Evolutionary conservation across 2,797 vertebrate genomes (phyloP).

Genomic region (Lutjanus argentimaculatus): DNA sequence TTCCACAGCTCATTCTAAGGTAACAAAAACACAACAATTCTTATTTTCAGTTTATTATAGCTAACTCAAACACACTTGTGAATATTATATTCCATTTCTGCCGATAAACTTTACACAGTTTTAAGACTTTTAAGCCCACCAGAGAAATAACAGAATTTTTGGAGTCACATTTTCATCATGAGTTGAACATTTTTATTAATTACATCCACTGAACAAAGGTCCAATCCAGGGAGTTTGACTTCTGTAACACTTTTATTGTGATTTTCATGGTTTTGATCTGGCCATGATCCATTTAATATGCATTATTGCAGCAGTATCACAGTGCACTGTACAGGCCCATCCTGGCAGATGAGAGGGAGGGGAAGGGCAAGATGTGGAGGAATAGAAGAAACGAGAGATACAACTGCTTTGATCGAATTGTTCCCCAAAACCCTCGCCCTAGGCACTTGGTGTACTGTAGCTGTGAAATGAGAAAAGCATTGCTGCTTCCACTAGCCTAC

Average conservation of each 20-base stretch:
- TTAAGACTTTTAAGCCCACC: neutral
- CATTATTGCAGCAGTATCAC: constrained; percentile 80
- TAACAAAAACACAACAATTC: too few species aligned
- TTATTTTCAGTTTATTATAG: too few species aligned
- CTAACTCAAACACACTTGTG: too few species aligned
- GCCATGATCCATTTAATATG: constrained; percentile 58
- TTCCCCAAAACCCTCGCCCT: constrained; percentile 71
- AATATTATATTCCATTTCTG: too few species aligned
- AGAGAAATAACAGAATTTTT: constrained; percentile 23
- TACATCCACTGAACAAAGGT: constrained; percentile 67
- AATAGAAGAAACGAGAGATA: constrained; percentile 66
- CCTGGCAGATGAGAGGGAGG: constrained; percentile 44
- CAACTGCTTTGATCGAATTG: constrained; percentile 73
- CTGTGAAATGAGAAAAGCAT: constrained; percentile 75
- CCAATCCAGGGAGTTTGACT: constrained; percentile 47
- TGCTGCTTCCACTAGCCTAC: constrained; percentile 57
- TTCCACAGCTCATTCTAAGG: too few species aligned
- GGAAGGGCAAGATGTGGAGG: constrained; percentile 34
- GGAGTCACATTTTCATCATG: constrained; percentile 42
- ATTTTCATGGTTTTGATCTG: constrained; percentile 56
- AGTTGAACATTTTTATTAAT: constrained; percentile 70
- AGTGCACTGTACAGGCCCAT: constrained; percentile 75
- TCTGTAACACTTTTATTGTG: constrained; percentile 66
- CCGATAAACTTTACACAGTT: too few species aligned
- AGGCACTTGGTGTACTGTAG: constrained; percentile 83